These are phyloP conservation scores for Phalanger gymnotis DNA, from an alignment of 2,797 vertebrate species.

Conservation along the genomic window DNA sequence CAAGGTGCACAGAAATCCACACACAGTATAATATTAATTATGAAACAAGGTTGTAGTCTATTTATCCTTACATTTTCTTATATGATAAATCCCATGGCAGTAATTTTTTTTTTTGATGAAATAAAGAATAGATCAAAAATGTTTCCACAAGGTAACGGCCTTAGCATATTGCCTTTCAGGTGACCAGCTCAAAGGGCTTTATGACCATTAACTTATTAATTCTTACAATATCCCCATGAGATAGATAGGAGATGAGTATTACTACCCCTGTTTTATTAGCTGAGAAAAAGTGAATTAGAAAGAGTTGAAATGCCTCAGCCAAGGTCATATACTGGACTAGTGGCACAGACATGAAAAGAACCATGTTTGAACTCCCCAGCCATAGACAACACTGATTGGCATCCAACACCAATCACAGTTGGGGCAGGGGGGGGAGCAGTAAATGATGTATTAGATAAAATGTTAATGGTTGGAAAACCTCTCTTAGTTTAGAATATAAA, in stretches of 20 bases:
- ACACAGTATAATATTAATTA: conserved; percentile 21
- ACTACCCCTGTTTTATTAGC: conserved; percentile 71
- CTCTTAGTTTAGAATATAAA: conserved; percentile 80
- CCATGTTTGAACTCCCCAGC: conserved; percentile 73
- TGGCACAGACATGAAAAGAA: conserved; percentile 68
- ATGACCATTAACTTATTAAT: conserved; percentile 72
- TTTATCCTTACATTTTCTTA: conserved; percentile 50
- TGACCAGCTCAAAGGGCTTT: conserved; percentile 62
- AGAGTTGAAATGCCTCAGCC: conserved; percentile 54
- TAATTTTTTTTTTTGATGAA: conserved; percentile 5
- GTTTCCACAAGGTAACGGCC: conserved; percentile 52
- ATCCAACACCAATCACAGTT: conserved; percentile 73
- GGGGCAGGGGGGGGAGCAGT: neutral
- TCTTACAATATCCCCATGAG: conserved; percentile 64
- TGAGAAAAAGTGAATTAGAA: conserved; percentile 58
- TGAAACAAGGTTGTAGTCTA: neutral
- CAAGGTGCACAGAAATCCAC: neutral
- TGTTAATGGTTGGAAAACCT: conserved; percentile 75
- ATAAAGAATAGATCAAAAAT: conserved; percentile 28
- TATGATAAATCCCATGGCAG: conserved; percentile 23
- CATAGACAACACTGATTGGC: conserved; percentile 56
- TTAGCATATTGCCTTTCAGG: conserved; percentile 60
- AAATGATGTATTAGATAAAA: conserved; percentile 78
- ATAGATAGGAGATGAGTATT: conserved; percentile 62
- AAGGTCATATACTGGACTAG: conserved; percentile 64